Evolutionary conservation across 2,797 vertebrate species (phyloP), one percentile per base, ranked within the genome.

Genomic region (Capromys pilorides): DNA sequence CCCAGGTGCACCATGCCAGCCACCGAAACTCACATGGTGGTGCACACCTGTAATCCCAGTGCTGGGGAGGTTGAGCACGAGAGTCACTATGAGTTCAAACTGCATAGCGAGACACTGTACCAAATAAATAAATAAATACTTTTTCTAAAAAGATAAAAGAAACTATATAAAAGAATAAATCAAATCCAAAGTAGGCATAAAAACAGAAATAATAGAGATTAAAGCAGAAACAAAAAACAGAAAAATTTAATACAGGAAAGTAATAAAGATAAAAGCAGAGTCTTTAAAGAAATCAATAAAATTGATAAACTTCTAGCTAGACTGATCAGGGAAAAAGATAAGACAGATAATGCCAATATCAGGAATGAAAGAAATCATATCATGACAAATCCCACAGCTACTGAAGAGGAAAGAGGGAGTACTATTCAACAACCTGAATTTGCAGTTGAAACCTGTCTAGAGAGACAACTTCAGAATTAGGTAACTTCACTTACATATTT

Each of bases 271-370:
- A 36, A 57, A 84, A 73, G 57, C 59, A n/a, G 64, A 10, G 73
- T 95, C 36, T 80, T 87, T 84, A 49, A 85, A 94, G 80, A 88
- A 85, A 85, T 88, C 92, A 61, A 57, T 81, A 62, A 80, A 91
- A 88, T 26, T 80, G 86, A 95, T 84, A 88, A 91, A n/a, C 13
- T 31, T 62, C 59, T 49, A 69, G 28, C 59, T 62, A 31, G 22
- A 75, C 9, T 66, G 24, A 45, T 75, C 1, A 71, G 54, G 6
- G 49, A 61, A 62, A 45, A 51, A 69, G 2, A 51, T 67, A 36
- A 86, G 36, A 62, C 22, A 49, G n/a, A 62, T 11, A n/a, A 33
- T 31, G 39, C 19, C 77, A 49, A n/a, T 26, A 75, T 75, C n/a
- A 93, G 13, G 22, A 94, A 92, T 82, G 49, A 81, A 19, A 85